Conservation (phyloP, 2,888 invertebrate species). For the Oxytorus armatus region DNA sequence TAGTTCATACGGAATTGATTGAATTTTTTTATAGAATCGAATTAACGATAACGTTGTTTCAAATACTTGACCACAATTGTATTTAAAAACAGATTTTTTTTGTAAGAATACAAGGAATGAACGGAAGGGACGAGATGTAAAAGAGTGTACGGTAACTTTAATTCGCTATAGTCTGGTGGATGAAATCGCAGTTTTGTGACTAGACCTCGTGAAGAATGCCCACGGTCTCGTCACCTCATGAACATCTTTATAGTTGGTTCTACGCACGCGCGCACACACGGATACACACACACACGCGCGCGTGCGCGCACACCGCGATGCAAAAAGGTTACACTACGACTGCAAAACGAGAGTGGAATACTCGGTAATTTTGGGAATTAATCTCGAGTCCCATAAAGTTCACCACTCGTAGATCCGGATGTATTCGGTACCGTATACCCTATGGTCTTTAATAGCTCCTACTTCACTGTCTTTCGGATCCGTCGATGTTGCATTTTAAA, state of each 20-base stretch:
- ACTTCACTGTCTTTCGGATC: background rate
- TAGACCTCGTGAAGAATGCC: conserved; percentile 76
- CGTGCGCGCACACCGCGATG: conserved; percentile 65
- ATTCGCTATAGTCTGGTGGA: conserved; percentile 37
- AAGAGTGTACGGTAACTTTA: conserved; percentile 29
- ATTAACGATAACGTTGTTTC: no score
- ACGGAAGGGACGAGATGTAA: conserved; percentile 1
- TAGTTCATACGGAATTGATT: background rate
- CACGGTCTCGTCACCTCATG: conserved; percentile 77
- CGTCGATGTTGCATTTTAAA: background rate
- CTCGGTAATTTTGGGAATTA: conserved; percentile 84
- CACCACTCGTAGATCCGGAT: conserved; percentile 82
- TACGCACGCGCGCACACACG: no score
- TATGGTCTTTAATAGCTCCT: conserved; percentile 2
- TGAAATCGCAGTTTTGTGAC: conserved; percentile 36
- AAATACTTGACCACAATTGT: no score
- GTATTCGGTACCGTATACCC: background rate
- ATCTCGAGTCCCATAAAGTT: conserved; percentile 84
- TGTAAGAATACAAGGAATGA: background rate
- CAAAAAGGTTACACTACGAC: conserved; percentile 61
- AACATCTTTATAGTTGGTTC: conserved; percentile 79
- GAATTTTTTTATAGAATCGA: background rate
- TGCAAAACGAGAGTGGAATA: conserved; percentile 72
- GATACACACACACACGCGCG: no score
- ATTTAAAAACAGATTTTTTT: background rate